Evolutionary conservation across 2,113 vertebrate genomes (phyloP).

Genomic region (Neotoma lepida): DNA sequence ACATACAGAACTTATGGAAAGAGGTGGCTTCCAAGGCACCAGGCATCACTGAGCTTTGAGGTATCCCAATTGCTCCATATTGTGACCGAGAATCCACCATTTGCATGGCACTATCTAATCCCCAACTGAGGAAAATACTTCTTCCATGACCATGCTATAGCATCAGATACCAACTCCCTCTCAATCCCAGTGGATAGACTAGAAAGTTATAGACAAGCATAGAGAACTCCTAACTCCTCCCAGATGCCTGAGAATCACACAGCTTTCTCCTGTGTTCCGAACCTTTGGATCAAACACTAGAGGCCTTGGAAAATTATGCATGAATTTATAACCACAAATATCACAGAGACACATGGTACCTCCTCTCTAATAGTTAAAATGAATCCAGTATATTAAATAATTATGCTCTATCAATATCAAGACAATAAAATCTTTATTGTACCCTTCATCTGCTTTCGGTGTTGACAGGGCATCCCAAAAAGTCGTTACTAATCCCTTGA

Average conservation of each 20-base stretch:
- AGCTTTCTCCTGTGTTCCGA: neutral
- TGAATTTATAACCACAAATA: neutral
- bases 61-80: neutral
- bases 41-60: neutral
- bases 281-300: neutral
- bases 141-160: neutral
- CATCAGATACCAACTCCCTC: neutral
- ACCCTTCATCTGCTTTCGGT: neutral
- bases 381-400: neutral
- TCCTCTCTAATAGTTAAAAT: slow-evolving; percentile 46
- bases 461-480: neutral
- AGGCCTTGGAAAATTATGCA: neutral
- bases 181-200: neutral
- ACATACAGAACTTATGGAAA: neutral
- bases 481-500: neutral
- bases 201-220: neutral
- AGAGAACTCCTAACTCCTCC: neutral
- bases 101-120: neutral
- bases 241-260: neutral
- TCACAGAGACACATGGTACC: neutral
- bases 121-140: neutral
- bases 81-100: neutral
- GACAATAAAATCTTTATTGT: neutral
- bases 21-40: neutral
- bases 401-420: neutral